A percentile compares a stretch with the other conserved stretches of the same genome.
phyloP scores from a whole-genome alignment of 2,888 invertebrate species.

The Metallyticus violacea region DNA sequence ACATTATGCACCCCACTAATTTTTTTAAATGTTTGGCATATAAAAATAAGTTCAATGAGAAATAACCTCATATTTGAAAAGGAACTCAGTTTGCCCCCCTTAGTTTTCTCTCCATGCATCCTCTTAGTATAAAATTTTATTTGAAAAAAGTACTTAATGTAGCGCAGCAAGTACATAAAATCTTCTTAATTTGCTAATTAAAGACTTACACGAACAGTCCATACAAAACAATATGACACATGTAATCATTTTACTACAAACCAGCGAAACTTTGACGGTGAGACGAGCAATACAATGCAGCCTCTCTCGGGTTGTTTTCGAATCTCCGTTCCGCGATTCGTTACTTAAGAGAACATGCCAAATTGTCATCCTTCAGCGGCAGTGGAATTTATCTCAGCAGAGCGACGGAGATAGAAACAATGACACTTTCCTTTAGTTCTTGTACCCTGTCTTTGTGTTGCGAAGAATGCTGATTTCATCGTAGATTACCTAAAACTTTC shows the following conservation, averaged over 20 bases:
- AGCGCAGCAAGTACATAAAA: too few relatives aligned
- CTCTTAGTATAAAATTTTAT: too few relatives aligned
- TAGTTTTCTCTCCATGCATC: too few relatives aligned
- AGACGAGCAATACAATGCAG: background rate
- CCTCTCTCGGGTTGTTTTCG: background rate
- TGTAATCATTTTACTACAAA: background rate
- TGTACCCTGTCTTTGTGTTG: background rate
- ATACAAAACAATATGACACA: too few relatives aligned
- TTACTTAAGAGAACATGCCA: background rate
- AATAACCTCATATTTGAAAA: too few relatives aligned
- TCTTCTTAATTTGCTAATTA: too few relatives aligned
- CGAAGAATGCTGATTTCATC: background rate
- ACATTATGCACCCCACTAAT: too few relatives aligned
- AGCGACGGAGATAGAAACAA: background rate
- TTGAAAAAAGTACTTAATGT: too few relatives aligned
- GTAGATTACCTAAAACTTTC: background rate
- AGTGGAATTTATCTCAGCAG: background rate
- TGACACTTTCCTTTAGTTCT: background rate
- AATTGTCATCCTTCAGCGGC: background rate
- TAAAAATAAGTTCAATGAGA: too few relatives aligned
- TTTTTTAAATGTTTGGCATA: too few relatives aligned
- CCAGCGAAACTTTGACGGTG: background rate
- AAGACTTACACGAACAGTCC: too few relatives aligned
- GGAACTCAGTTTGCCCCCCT: too few relatives aligned
- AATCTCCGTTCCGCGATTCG: background rate